Conservation (phyloP, 2,888 invertebrate species). For the Dimorphilus gyrociliatus region DNA sequence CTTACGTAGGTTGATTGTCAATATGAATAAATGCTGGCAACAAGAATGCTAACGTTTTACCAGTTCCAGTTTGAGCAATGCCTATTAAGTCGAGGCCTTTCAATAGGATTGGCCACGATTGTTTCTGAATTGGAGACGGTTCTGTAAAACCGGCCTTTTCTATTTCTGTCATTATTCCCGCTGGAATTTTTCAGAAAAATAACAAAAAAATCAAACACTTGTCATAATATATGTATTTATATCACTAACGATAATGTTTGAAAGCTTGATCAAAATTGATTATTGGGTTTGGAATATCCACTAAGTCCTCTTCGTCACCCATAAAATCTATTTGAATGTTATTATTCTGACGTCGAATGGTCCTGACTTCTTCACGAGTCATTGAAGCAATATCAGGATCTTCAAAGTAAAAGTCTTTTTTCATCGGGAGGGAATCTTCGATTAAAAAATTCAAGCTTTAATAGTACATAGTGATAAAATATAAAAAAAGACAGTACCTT, state of each 20-base stretch:
- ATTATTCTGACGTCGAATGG: conserved; percentile 42
- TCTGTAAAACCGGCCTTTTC: conserved; percentile 57
- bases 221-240: not conserved
- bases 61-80: conserved; percentile 56
- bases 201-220: conserved; percentile 1
- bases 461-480: no score
- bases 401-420: conserved; percentile 69
- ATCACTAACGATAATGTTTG: conserved; percentile 47
- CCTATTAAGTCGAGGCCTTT: conserved; percentile 84
- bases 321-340: conserved; percentile 48
- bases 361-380: conserved; percentile 46
- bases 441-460: no score
- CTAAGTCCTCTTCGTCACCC: conserved; percentile 14
- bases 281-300: conserved; percentile 55
- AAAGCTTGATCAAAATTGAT: conserved; percentile 67
- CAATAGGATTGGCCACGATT: conserved; percentile 83
- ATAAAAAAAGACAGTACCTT: no score
- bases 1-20: conserved; percentile 52
- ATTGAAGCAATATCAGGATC: conserved; percentile 52
- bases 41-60: conserved; percentile 83
- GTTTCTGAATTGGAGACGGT: conserved; percentile 75
- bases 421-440: conserved; percentile 46
- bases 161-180: conserved; percentile 65
- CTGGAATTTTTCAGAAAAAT: no score
- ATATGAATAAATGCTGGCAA: conserved; percentile 84